A percentile compares a stretch with the other conserved stretches of the same genome.
Conservation (phyloP, 2,888 invertebrate species). For the Epistrophella euchroma region DNA sequence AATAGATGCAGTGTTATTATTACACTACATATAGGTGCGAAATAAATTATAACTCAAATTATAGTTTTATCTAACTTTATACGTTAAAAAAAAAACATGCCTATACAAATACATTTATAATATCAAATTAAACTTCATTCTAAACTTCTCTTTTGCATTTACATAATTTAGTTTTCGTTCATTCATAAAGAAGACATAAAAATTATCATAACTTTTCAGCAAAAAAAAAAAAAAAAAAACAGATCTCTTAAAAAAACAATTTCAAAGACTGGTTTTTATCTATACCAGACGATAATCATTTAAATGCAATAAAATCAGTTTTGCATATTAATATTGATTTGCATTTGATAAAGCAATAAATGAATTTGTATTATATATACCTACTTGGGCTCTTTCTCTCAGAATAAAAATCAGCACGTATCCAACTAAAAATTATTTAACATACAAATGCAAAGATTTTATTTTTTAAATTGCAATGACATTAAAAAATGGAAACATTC, state of each 20-base stretch:
- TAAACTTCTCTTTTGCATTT: neutral
- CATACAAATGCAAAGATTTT: constrained; percentile 21
- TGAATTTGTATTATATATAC: constrained; percentile 12
- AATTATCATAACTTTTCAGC: constrained; percentile 33
- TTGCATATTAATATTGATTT: constrained; percentile 71
- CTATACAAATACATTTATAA: neutral
- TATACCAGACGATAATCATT: constrained; percentile 64
- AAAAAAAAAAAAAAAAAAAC: neutral
- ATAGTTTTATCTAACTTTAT: no score
- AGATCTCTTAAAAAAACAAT: constrained; percentile 5
- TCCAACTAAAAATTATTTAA: constrained; percentile 11
- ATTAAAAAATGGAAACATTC: constrained; percentile 42
- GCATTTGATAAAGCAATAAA: constrained; percentile 60
- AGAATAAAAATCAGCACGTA: constrained; percentile 18
- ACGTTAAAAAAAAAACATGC: no score
- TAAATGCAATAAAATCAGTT: constrained; percentile 69
- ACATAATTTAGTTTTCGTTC: constrained; percentile 39
- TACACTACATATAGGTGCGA: no score
- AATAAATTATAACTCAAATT: no score
- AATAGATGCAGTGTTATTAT: no score
- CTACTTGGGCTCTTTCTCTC: neutral
- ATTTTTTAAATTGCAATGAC: constrained; percentile 17
- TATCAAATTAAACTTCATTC: constrained; percentile 17
- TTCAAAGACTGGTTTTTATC: constrained; percentile 38
- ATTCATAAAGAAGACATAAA: constrained; percentile 71